Percentiles rank a stretch among this genome's conserved stretches.
These are phyloP conservation scores for Halesus radiatus DNA, from an alignment of 1,140 invertebrate genomes.

Conservation along the genomic window DNA sequence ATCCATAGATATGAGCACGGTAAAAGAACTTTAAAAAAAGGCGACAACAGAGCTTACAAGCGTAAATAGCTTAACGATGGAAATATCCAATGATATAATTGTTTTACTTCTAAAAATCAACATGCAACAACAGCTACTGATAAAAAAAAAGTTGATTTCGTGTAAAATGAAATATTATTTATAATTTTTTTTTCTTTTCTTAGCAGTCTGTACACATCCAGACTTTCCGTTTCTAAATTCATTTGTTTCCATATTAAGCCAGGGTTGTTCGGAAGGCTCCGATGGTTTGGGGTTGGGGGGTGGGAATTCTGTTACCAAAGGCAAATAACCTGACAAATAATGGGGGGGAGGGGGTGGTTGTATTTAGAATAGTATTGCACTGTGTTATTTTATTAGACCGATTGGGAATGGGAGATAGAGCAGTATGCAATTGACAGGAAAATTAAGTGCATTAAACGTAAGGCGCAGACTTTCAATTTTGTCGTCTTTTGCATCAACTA, in stretches of 20 bases:
- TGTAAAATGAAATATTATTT: background rate
- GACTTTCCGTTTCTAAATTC: conserved; percentile 42
- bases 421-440: no score
- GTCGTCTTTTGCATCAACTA: no score
- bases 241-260: conserved; percentile 46
- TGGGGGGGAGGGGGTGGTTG: background rate
- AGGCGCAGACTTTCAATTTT: no score
- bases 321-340: conserved; percentile 46
- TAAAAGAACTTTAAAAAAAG: no score
- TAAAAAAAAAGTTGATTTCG: no score
- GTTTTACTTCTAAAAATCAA: no score
- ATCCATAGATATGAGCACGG: no score
- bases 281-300: background rate
- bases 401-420: background rate
- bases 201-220: conserved; percentile 10
- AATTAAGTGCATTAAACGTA: no score
- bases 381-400: conserved; percentile 29
- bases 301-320: conserved; percentile 38
- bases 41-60: no score
- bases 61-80: no score
- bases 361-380: conserved; percentile 15
- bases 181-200: background rate
- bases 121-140: no score
- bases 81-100: no score
- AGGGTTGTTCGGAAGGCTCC: background rate